Conservation (phyloP, 1,140 invertebrate species). For the Lineus longissimus region DNA sequence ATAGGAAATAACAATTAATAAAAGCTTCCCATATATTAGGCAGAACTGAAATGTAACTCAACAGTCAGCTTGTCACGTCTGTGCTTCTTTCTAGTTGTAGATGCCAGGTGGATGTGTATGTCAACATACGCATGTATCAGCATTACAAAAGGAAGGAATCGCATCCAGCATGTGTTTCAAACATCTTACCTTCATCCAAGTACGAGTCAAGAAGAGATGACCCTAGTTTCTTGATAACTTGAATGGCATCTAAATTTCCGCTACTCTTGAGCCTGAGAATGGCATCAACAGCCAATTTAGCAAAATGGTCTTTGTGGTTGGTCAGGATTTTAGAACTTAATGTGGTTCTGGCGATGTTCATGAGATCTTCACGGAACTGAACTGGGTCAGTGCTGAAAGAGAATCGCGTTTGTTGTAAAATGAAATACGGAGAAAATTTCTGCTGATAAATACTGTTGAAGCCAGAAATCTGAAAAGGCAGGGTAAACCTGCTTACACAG, state of each 20-base stretch:
- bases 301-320: slow-evolving; percentile 96
- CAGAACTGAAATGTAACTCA: too few relatives aligned
- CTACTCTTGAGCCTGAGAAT: slow-evolving; percentile 92
- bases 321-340: slow-evolving; percentile 97
- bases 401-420: slow-evolving; percentile 19
- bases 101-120: too few relatives aligned
- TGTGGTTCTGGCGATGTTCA: slow-evolving; percentile 97
- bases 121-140: too few relatives aligned
- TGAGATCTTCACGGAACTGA: slow-evolving; percentile 80
- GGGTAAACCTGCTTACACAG: neutral
- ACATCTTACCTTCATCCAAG: slow-evolving; percentile 78
- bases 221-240: slow-evolving; percentile 95
- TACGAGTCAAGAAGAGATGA: slow-evolving; percentile 91
- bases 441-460: neutral
- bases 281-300: slow-evolving; percentile 92
- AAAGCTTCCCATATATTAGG: slow-evolving; percentile 9
- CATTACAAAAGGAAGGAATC: too few relatives aligned
- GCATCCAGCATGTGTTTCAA: too few relatives aligned
- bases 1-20: slow-evolving; percentile 1
- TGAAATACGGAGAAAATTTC: slow-evolving; percentile 6
- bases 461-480: neutral
- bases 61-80: too few relatives aligned
- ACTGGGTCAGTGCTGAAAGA: slow-evolving; percentile 66
- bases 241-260: slow-evolving; percentile 92
- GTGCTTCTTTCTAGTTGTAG: too few relatives aligned